phyloP scores from a whole-genome alignment of 2,113 vertebrate species.

The Picathartes gymnocephalus region DNA sequence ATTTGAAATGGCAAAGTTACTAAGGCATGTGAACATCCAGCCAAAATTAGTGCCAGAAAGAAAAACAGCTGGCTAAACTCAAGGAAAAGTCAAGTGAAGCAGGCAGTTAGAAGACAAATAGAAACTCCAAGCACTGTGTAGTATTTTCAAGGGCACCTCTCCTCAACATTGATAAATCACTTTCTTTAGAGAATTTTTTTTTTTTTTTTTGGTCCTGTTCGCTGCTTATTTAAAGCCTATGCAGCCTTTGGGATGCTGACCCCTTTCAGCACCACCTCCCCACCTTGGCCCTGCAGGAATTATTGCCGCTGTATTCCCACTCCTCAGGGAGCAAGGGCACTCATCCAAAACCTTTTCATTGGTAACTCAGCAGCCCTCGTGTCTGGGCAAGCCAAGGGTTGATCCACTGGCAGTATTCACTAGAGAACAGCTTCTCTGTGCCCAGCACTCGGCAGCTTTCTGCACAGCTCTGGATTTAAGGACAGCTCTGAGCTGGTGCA shows the following conservation, averaged over 20 bases:
- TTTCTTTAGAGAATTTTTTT: background rate
- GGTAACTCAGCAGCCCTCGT: background rate
- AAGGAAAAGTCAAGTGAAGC: background rate
- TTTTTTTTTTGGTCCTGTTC: background rate
- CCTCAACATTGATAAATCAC: background rate
- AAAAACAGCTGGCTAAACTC: constrained; percentile 1
- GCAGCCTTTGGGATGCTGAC: background rate
- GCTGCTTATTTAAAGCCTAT: background rate
- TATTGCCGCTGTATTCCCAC: background rate
- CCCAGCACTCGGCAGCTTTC: background rate
- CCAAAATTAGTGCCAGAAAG: background rate
- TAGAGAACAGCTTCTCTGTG: accelerated
- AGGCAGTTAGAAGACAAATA: background rate
- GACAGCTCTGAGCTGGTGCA: background rate
- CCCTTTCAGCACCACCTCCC: background rate
- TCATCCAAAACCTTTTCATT: background rate
- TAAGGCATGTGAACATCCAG: background rate
- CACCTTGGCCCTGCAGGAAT: background rate
- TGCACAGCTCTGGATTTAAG: background rate
- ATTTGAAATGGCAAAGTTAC: constrained; percentile 5
- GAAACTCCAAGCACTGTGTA: background rate
- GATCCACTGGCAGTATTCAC: background rate
- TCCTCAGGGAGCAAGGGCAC: background rate
- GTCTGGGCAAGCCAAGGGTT: background rate
- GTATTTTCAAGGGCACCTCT: background rate